Conservation (phyloP, 2,888 invertebrate genomes). For the Tinea pellionella region DNA sequence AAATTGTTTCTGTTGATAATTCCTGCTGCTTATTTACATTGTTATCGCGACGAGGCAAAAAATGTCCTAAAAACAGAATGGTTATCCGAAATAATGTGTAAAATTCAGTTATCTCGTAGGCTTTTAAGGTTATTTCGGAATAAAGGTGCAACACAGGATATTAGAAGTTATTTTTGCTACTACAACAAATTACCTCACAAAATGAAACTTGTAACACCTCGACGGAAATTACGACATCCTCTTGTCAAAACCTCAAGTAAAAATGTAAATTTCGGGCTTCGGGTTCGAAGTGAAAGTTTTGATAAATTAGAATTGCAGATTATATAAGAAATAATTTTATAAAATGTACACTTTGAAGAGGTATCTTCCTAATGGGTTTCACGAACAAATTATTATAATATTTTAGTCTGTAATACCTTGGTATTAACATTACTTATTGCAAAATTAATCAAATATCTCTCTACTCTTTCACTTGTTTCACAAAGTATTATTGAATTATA, state of each 20-base stretch:
- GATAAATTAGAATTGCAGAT: slow-evolving; percentile 48
- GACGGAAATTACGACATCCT: neutral
- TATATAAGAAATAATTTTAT: slow-evolving; percentile 43
- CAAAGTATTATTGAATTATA: too few species aligned
- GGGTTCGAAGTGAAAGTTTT: slow-evolving; percentile 32
- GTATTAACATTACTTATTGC: neutral
- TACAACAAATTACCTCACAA: neutral
- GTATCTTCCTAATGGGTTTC: slow-evolving; percentile 31
- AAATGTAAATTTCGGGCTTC: slow-evolving; percentile 34
- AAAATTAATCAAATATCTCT: too few species aligned
- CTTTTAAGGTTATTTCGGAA: too few species aligned
- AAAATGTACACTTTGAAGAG: slow-evolving; percentile 30
- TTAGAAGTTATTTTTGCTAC: neutral
- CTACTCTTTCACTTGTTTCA: too few species aligned
- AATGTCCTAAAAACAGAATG: too few species aligned
- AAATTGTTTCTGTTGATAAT: too few species aligned
- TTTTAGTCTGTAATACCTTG: neutral
- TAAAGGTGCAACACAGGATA: neutral
- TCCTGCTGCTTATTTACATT: too few species aligned
- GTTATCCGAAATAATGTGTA: too few species aligned
- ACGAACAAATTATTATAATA: slow-evolving; percentile 12
- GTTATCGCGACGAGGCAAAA: too few species aligned
- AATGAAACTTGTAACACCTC: neutral
- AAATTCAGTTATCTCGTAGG: too few species aligned
- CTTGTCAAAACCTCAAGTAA: slow-evolving; percentile 28